Evolutionary conservation across 2,113 vertebrate species (phyloP), one percentile per base, ranked within the genome.

Genomic region (Progne subis): DNA sequence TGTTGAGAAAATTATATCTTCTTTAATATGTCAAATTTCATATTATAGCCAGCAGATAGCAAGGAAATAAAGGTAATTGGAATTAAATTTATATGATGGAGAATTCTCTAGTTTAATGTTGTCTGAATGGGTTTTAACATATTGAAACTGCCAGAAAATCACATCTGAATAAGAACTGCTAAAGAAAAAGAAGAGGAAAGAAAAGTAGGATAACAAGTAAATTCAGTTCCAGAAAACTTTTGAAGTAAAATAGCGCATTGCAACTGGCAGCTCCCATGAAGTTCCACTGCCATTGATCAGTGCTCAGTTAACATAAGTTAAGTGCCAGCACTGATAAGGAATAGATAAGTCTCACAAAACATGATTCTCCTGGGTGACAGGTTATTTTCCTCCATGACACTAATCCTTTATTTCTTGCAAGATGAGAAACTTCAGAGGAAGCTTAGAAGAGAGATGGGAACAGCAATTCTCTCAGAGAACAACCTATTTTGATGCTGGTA

Each of bases 111-210:
- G 96, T 95, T 95, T 91, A 94, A 90, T 96, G 91, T 96, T 97
- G 91, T 96, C 96, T 97, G 98, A 98, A 97, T 97, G 95, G 59
- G n/a, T 91, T 97, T 87, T 96, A 96, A 95, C 96, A 95, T 95
- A 97, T 96, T 95, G 95, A 97, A 98, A 96, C 75, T 94, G 82
- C 50, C 81, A 95, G 86, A 96, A 97, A 97, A 6, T 96, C 96
- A 72, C 79, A 95, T 93, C 76, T 96, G 90, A 89, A 86, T 93
- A 95, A 95, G 97, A 92, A 26, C 65, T 84, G 49, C 69, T 86
- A 81, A 81, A 90, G 44, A 72, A 91, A 84, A 92, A 71, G 31
- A 81, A 70, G 32, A 88, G 31, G 52, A 71, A 82, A 82, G 64
- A 76, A 90, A 96, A 93, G n/a, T 47, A 95, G 71, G 60, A 74